Evolutionary conservation across 1,140 invertebrate species (phyloP), one percentile per base, ranked within the genome.

Genomic region (Drosophila pectinifera): DNA sequence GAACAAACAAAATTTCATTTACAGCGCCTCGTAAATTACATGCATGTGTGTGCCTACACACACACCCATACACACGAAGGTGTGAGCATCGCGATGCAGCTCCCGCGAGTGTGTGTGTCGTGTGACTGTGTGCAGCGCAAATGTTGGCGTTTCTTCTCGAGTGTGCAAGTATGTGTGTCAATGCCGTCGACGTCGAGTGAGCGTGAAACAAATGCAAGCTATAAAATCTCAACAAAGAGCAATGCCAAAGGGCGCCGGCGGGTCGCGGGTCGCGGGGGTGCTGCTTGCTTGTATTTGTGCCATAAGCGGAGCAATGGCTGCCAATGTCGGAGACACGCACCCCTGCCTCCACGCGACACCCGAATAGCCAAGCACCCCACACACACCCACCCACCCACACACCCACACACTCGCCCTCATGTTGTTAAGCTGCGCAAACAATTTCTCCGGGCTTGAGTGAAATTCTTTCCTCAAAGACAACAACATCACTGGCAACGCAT

Each of bases 141-240:
- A 67, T 85, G 82, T 78, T 75, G 57, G 62, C 74, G 75, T 80
- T 82, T 65, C 67, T 64, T 53, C 73, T 67, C 57, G 28, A 65
- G 41, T 38, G 62, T 80, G 68, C 46, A 72, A 79, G 76, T 84
- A 84, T 88, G 83, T 86, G 83, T 86, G 82, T 88, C 82, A 86
- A 86, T 86, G 82, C 82, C 82, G 79, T 78, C 59, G 82, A 78
- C 83, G 83, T 82, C 84, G 79, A 86, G 82, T 82, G 79, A 86
- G 83, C 83, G 82, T 86, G 83, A 86, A 86, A 86, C 82, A 86
- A 86, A 86, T 86, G 82, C 82, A 72, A 83, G 82, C 82, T 88
- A 86, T 88, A 86, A 86, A 86, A 86, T 86, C 82, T 86, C 83
- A 82, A 79, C 83, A 82, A 85, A 86, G 78, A 64, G 73, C 64